These are phyloP conservation scores for Rhombomys opimus DNA, from an alignment of 2,113 vertebrate genomes.

Conservation along the genomic window DNA sequence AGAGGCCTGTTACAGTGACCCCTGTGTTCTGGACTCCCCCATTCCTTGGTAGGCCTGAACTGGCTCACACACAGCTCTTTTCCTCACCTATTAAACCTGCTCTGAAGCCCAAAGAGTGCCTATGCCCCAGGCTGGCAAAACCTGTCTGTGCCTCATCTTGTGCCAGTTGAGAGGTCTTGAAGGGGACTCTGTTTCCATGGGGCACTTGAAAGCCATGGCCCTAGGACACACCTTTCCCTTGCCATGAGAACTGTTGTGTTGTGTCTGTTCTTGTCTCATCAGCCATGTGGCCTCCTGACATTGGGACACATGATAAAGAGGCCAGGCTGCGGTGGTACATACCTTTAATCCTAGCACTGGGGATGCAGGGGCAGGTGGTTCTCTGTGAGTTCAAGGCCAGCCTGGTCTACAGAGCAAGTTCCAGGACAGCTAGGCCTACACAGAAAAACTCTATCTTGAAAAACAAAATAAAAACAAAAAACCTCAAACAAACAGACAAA, in stretches of 20 bases:
- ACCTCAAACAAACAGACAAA: not conserved
- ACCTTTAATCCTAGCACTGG: not conserved
- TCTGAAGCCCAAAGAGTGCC: not conserved
- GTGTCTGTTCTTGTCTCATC: not conserved
- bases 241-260: not conserved
- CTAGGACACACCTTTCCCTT: not conserved
- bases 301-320: not conserved
- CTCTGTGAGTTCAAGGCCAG: not conserved
- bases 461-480: not conserved
- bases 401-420: not conserved
- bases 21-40: not conserved
- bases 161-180: not conserved
- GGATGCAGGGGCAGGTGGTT: not conserved
- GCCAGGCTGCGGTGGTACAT: not conserved
- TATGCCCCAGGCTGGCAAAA: fast-evolving
- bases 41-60: not conserved
- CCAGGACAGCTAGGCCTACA: not conserved
- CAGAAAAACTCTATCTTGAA: not conserved
- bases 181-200: not conserved
- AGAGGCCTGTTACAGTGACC: not conserved
- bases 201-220: not conserved
- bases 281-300: not conserved
- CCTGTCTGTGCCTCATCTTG: not conserved
- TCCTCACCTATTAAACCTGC: not conserved
- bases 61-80: not conserved